A percentile compares a stretch with the other conserved stretches of the same genome.
phyloP scores from a whole-genome alignment of 2,797 vertebrate genomes.

The Cichlasoma orientale region DNA sequence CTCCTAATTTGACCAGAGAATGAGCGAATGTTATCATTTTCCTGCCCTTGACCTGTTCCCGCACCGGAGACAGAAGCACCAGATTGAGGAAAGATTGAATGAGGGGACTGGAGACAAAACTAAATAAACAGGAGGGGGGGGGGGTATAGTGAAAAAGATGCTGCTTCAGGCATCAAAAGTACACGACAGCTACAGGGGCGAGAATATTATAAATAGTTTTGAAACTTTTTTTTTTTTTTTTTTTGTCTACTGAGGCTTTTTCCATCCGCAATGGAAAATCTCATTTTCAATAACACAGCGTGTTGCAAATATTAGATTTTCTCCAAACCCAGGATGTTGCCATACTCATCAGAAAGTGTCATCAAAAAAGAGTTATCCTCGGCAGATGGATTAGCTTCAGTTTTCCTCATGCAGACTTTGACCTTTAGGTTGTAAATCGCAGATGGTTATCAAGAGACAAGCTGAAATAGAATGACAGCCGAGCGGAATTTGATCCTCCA shows the following conservation, averaged over 20 bases:
- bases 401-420: constrained; percentile 53
- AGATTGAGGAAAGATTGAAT: constrained; percentile 67
- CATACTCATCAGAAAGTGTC: constrained; percentile 46
- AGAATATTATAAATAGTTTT: constrained; percentile 53
- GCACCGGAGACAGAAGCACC: constrained; percentile 45
- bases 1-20: constrained; percentile 70
- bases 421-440: constrained; percentile 59
- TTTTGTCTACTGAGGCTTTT: constrained; percentile 38
- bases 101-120: constrained; percentile 39
- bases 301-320: constrained; percentile 50
- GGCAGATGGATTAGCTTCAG: constrained; percentile 53
- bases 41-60: constrained; percentile 74
- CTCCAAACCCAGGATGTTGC: constrained; percentile 33
- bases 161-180: constrained; percentile 33
- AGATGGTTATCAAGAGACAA: constrained; percentile 60
- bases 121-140: constrained; percentile 42
- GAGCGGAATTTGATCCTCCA: constrained; percentile 14
- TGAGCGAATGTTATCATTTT: constrained; percentile 78
- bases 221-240: constrained; percentile 17
- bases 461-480: constrained; percentile 37
- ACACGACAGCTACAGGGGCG: constrained; percentile 16
- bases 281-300: constrained; percentile 54
- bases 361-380: constrained; percentile 46
- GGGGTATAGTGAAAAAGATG: not conserved
- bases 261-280: constrained; percentile 41